These are phyloP conservation scores for Sussaba pulchella DNA, from an alignment of 2,888 invertebrate genomes.

Conservation along the genomic window DNA sequence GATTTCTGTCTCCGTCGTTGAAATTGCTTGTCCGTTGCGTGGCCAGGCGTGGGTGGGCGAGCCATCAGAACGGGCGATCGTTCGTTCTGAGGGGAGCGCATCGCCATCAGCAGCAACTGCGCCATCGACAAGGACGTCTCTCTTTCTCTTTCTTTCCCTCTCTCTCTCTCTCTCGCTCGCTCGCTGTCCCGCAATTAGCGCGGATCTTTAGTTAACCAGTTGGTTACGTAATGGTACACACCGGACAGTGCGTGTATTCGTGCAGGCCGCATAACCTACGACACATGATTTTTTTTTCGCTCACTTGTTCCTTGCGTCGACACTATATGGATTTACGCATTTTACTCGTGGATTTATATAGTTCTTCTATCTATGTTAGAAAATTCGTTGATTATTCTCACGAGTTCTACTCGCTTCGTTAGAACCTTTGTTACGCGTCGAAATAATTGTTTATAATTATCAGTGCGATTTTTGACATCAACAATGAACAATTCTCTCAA, in stretches of 20 bases:
- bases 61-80: constrained; percentile 26
- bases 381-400: too few relatives aligned
- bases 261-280: constrained; percentile 12
- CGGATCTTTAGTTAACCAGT: constrained; percentile 55
- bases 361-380: too few relatives aligned
- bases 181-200: constrained; percentile 58
- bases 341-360: neutral
- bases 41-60: constrained; percentile 43
- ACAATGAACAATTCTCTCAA: too few relatives aligned
- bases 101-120: constrained; percentile 24
- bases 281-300: constrained; percentile 9
- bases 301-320: constrained; percentile 2
- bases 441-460: too few relatives aligned
- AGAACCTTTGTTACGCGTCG: too few relatives aligned
- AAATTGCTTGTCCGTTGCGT: constrained; percentile 4
- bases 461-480: too few relatives aligned
- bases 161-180: too few relatives aligned
- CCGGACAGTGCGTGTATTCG: constrained; percentile 26
- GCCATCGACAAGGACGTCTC: constrained; percentile 35
- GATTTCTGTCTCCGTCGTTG: neutral
- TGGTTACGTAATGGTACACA: constrained; percentile 58
- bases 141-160: constrained; percentile 4
- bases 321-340: constrained; percentile 20
- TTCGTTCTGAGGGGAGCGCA: constrained; percentile 23
- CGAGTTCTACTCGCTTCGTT: too few relatives aligned